Evolutionary conservation across 2,797 vertebrate genomes (phyloP).

Genomic region (Megalops cyprinoides): DNA sequence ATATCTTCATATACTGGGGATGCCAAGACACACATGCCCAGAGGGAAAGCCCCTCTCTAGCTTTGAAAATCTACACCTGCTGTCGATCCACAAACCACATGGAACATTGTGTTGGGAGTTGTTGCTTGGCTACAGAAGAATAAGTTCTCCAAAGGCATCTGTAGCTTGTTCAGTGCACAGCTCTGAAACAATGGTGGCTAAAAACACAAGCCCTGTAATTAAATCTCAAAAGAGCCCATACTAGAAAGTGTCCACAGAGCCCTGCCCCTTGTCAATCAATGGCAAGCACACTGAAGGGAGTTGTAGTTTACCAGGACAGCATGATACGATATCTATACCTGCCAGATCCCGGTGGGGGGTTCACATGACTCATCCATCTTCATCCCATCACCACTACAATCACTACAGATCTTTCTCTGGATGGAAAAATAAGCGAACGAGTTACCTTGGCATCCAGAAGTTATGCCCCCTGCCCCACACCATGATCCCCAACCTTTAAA

Average conservation of each 20-base stretch:
- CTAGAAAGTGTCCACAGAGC: background rate
- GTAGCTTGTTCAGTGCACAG: background rate
- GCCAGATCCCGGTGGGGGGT: background rate
- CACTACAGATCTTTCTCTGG: background rate
- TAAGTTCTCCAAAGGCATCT: background rate
- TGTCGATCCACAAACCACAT: constrained; percentile 27
- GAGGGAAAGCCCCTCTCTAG: no score
- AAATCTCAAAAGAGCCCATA: background rate
- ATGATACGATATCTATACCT: background rate
- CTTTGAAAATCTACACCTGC: constrained; percentile 47
- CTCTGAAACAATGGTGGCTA: constrained; percentile 17
- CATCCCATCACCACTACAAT: background rate
- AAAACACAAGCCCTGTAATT: constrained; percentile 22
- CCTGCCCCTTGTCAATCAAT: background rate
- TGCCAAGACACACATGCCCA: no score
- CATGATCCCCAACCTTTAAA: no score
- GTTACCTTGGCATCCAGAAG: background rate
- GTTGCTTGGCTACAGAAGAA: constrained; percentile 35
- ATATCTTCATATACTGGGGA: no score
- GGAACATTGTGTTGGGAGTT: constrained; percentile 12
- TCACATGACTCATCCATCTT: background rate
- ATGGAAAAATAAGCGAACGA: background rate
- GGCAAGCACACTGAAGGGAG: background rate
- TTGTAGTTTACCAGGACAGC: background rate
- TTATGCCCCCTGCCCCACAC: background rate